Evolutionary conservation across 2,888 invertebrate genomes (phyloP), one percentile per base, ranked within the genome.

Genomic region (Stegophylla sp.): DNA sequence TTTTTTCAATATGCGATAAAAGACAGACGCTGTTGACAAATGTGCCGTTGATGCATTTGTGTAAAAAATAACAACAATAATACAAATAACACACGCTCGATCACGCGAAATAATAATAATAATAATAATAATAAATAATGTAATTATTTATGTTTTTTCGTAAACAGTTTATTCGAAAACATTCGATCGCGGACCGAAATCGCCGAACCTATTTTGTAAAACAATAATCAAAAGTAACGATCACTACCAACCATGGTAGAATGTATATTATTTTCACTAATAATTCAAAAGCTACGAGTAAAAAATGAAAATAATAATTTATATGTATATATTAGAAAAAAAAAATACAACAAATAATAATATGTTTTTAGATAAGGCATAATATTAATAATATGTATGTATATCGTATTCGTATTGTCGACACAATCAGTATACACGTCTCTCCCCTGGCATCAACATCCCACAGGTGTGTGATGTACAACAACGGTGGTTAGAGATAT

Each of bases 11-110:
- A 63, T 41, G 71, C 79, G 79, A 79, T 79, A 79, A 71, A 79
- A 69, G 71, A 79, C 79, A 79, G 79, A 71, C 69, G 69, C 71
- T 79, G 79, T 71, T 79, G 79, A 79, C 79, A 69, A 79, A 79
- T 71, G 79, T 59, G 79, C 71, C 79, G 79, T 79, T 71, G 79
- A 71, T 71, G 61, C 69, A 71, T 79, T 79, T 71, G 61, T 71
- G 79, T 63, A 23, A 75, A 45, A 41, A 63, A 73, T 26, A 73
- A 73, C 48, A 74, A 74, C 61, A 61, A 74, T 45, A 75, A 45
- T 45, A 48, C 61, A 74, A 75, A 63, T 51, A 63, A 51, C 72
- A 59, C 43, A 59, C 74, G 48, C 45, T 63, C 63, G 48, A 34
- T 20, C 64, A 64, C 64, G 41, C n/a, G 43, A 9, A 64, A 61